Evolutionary conservation across 2,797 vertebrate species (phyloP), one percentile per base, ranked within the genome.

Genomic region (Petrocephalus sullivani): DNA sequence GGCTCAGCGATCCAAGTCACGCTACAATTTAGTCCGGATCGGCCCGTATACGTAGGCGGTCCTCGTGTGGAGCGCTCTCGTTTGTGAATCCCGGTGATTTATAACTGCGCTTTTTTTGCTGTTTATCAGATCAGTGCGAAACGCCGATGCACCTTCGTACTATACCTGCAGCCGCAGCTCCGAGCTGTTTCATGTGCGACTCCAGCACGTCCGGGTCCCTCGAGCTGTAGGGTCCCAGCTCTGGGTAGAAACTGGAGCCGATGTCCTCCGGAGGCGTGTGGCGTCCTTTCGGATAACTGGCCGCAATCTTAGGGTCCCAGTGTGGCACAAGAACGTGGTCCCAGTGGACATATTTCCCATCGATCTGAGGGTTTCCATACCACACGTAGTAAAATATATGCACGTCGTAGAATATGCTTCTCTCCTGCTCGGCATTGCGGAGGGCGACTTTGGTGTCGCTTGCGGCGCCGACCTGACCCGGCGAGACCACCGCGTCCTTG

Each of bases 221-320:
- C 8, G 97, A 98, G 93, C 97, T 97, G 95, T 97, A 97, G 21
- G 97, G 95, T 37, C 95, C 95, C 23, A 97, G 95, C 53, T 97
- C 96, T 0, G 97, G 97, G 92, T 97, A 97, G 93, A 97, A 98
- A 90, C 97, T 97, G 90, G 97, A 96, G 41, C 96, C 96, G 90
- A 98, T 94, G 93, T 97, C 97, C 4, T 97, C 97, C 0, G 97
- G 97, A 0, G 97, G 97, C 90, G 92, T 95, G 93, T 97, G 97
- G 90, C 95, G 96, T 64, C 97, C 97, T 92, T 96, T 96, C n/a
- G 97, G 96, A 90, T 97, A 97, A 91, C 97, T 97, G 91, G 97
- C 96, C 0, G 97, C 96, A 87, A 98, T 96, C 91, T 98, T 97
- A 71, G 97, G 96, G 93, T 98, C 97, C 97, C 97, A 98, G 93